phyloP scores from a whole-genome alignment of 2,888 invertebrate species.

The Leptothorax acervorum region DNA sequence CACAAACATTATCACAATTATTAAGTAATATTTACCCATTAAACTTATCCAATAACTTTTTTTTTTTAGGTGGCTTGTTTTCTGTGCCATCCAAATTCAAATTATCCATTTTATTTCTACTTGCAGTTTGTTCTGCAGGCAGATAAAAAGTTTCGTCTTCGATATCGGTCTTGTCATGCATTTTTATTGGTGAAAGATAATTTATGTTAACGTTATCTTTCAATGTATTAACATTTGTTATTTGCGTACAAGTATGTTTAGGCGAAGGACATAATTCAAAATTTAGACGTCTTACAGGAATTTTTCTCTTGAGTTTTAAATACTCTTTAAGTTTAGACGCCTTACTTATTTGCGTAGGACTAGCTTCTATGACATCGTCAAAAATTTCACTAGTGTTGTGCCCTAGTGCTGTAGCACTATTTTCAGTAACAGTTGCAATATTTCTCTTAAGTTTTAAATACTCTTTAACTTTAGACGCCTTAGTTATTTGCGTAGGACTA shows the following conservation, averaged over 20 bases:
- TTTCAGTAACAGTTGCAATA: too few species aligned
- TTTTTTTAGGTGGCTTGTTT: constrained; percentile 32
- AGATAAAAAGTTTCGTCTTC: constrained; percentile 62
- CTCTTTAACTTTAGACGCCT: constrained; percentile 3
- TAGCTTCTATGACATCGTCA: constrained; percentile 65
- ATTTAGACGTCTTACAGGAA: background rate
- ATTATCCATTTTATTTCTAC: background rate
- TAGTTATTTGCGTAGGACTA: constrained; percentile 57
- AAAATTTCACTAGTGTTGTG: background rate
- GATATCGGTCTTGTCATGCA: background rate
- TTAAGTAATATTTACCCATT: constrained; percentile 55
- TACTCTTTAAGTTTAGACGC: constrained; percentile 8
- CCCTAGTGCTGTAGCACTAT: background rate
- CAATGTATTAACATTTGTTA: background rate
- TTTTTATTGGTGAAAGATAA: constrained; percentile 2
- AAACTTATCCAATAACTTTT: constrained; percentile 46
- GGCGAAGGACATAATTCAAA: background rate
- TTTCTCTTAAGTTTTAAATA: constrained; percentile 42
- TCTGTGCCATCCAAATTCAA: background rate
- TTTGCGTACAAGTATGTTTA: background rate
- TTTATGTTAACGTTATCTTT: background rate
- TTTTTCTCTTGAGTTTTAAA: constrained; percentile 44
- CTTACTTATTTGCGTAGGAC: constrained; percentile 50
- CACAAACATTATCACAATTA: background rate
- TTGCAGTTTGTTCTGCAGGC: constrained; percentile 31